These are phyloP conservation scores for Anser cygnoides DNA, from an alignment of 2,113 vertebrate genomes.

Conservation along the genomic window DNA sequence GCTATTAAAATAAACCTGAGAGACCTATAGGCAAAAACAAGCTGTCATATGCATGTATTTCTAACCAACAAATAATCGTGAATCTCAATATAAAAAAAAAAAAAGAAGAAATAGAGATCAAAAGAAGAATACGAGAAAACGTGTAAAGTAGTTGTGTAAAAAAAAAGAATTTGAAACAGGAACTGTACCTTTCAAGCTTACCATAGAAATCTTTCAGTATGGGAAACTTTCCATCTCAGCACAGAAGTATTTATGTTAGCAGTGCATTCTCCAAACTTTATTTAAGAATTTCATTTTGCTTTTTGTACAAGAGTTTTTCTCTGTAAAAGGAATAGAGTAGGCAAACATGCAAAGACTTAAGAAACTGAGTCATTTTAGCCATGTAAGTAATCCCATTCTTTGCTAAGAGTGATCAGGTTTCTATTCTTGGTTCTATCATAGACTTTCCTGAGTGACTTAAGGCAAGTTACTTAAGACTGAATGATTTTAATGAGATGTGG, in stretches of 20 bases:
- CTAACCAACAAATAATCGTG: constrained; percentile 44
- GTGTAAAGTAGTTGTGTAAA: constrained; percentile 15
- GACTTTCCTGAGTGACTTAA: constrained; percentile 53
- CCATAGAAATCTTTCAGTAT: not conserved
- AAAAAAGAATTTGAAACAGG: constrained; percentile 51
- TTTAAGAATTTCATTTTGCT: not conserved
- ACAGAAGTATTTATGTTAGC: not conserved
- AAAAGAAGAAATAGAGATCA: not conserved
- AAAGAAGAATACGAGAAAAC: not conserved
- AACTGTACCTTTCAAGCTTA: constrained; percentile 13
- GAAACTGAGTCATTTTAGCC: constrained; percentile 34
- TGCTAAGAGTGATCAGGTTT: constrained; percentile 59
- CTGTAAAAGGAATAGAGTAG: not conserved
- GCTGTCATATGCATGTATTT: constrained; percentile 42
- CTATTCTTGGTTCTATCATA: constrained; percentile 60
- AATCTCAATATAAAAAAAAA: constrained; percentile 12
- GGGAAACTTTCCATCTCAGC: constrained; percentile 21
- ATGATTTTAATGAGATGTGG: constrained; percentile 55
- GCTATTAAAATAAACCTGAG: constrained; percentile 52
- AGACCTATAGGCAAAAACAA: not conserved
- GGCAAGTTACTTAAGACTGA: constrained; percentile 58
- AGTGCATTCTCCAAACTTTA: constrained; percentile 31
- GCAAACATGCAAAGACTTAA: constrained; percentile 44
- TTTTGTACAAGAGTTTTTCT: constrained; percentile 6
- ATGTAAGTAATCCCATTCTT: constrained; percentile 66